phyloP scores from a whole-genome alignment of 2,113 vertebrate species.

The Shinisaurus crocodilurus region DNA sequence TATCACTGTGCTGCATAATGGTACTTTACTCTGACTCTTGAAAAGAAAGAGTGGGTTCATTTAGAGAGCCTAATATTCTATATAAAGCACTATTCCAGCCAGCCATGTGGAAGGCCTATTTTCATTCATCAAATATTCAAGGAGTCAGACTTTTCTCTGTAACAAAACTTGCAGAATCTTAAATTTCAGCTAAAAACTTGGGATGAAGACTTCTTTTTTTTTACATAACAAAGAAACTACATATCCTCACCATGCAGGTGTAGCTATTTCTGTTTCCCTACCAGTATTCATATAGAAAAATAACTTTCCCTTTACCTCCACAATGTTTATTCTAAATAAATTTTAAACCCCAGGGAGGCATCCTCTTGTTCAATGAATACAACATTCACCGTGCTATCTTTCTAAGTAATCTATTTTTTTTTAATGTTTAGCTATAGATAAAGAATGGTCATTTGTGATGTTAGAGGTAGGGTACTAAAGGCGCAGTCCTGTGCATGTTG shows the following conservation, averaged over 20 bases:
- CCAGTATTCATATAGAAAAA: not conserved
- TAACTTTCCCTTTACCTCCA: not conserved
- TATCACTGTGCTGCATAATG: conserved; percentile 44
- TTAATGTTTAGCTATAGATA: not conserved
- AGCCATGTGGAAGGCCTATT: conserved; percentile 58
- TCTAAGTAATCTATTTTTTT: too few relatives aligned
- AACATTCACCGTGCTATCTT: not conserved
- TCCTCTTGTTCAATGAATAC: not conserved
- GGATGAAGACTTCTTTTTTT: not conserved
- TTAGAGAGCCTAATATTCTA: conserved; percentile 24
- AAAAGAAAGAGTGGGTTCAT: conserved; percentile 47
- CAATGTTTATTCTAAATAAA: not conserved
- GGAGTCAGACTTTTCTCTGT: conserved; percentile 10
- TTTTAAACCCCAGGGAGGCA: not conserved
- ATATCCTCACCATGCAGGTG: rapidly evolving
- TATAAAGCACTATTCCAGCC: conserved; percentile 49
- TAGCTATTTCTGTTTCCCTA: not conserved
- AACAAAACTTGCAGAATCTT: conserved; percentile 43
- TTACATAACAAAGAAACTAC: not conserved
- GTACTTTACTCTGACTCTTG: conserved; percentile 26
- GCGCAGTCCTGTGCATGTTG: too few relatives aligned
- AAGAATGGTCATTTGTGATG: not conserved
- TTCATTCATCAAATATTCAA: conserved; percentile 65
- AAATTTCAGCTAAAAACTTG: not conserved
- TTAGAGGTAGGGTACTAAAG: not conserved